Evolutionary conservation across 1,140 invertebrate species (phyloP), one percentile per base, ranked within the genome.

Genomic region (Drosophila ogumai): DNA sequence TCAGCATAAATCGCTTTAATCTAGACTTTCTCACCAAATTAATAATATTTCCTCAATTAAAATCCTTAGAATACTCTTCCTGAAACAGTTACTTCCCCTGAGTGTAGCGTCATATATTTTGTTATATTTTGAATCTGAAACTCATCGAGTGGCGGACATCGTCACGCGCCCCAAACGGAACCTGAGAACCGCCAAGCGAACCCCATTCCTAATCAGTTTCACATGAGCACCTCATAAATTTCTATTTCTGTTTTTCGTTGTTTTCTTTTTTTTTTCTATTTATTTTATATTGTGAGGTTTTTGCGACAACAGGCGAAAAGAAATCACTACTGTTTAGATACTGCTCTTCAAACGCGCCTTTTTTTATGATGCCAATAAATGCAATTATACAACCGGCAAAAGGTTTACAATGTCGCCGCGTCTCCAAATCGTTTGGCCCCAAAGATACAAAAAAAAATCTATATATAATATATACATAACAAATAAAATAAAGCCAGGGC

Each of bases 321-420:
- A 88, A 88, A 88, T 88, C 84, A 88, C 84, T 90, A 90, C 84
- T 90, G 85, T 88, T 84, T 88, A 88, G 84, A 88, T 88, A 88
- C 81, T 86, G 79, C 75, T 87, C 82, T 87, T 86, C 47, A 87
- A 79, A 72, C 52, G 71, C 75, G 65, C 44, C 85, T 85, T 86
- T 78, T 82, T 86, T 86, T 86, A 87, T 75, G 82, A 87, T 81
- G 67, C 65, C 85, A 69, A 88, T 87, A 87, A 88, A 87, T 87
- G 84, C 84, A 87, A 87, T 87, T 84, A 87, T 87, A 87, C 84
- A 87, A 87, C 75, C 65, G 44, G 10, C 44, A 50, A 54, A 44
- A 54, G 63, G 59, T 68, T 75, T 57, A 80, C 81, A 76, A 75
- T 65, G 49, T 75, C 67, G 57, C 19, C 54, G 68, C 61, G 52